These are phyloP conservation scores for Neodon shergylaensis DNA, from an alignment of 2,113 vertebrate genomes.

Conservation along the genomic window DNA sequence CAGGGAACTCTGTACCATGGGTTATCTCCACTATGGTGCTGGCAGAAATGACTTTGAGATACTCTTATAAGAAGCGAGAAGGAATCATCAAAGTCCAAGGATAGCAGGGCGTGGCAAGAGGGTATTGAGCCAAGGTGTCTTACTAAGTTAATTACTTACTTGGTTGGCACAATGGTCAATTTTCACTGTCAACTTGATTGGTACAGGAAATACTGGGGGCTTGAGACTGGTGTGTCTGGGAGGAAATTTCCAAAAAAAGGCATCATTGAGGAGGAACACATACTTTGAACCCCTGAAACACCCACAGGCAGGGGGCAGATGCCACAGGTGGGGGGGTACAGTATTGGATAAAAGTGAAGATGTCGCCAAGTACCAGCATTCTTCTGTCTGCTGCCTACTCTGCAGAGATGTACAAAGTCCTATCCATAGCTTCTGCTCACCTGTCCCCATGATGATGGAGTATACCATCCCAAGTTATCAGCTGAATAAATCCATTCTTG, in stretches of 20 bases:
- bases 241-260: neutral
- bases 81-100: too few relatives aligned
- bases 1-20: neutral
- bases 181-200: neutral
- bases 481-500: neutral
- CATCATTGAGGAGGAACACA: neutral
- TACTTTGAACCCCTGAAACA: too few relatives aligned
- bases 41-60: neutral
- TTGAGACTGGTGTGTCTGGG: neutral
- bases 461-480: neutral
- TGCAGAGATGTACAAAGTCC: too few relatives aligned
- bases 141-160: too few relatives aligned
- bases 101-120: accelerated
- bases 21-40: too few relatives aligned
- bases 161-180: neutral
- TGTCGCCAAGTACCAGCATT: too few relatives aligned
- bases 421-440: neutral
- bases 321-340: neutral
- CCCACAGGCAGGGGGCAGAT: neutral
- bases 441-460: neutral
- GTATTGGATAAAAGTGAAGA: neutral
- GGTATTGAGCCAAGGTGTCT: accelerated
- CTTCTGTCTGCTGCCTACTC: neutral
- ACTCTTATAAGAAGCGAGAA: accelerated
- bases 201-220: neutral